These are phyloP conservation scores for Apis dorsata DNA, from an alignment of 1,140 invertebrate genomes.

Conservation along the genomic window DNA sequence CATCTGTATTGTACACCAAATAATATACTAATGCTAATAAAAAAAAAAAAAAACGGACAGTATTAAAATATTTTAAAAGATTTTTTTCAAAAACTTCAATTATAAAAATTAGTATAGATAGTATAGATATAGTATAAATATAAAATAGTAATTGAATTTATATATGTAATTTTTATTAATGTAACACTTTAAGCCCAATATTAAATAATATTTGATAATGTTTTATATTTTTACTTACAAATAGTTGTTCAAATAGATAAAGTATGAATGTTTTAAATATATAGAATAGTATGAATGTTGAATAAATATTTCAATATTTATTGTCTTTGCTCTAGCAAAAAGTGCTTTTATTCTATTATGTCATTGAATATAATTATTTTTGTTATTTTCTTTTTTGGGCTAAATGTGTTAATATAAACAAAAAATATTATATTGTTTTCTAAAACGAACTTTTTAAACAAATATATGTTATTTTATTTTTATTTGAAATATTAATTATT, in stretches of 20 bases:
- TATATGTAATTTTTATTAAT: neutral
- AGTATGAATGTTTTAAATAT: conserved; percentile 6
- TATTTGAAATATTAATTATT: conserved; percentile 46
- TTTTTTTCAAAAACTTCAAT: neutral
- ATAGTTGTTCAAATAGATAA: conserved; percentile 11
- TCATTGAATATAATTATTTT: neutral
- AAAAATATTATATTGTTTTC: neutral
- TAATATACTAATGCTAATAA: conserved; percentile 30
- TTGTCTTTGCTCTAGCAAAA: conserved; percentile 37
- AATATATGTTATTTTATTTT: conserved; percentile 5
- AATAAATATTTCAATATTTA: conserved; percentile 35
- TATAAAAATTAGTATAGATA: conserved; percentile 13
- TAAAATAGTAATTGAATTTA: conserved; percentile 10
- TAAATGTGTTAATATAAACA: conserved; percentile 42
- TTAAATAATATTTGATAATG: conserved; percentile 2
- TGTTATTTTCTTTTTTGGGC: conserved; percentile 4
- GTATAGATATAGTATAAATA: too few species aligned
- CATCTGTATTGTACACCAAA: conserved; percentile 45
- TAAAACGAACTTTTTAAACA: conserved; percentile 27
- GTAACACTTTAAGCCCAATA: conserved; percentile 49
- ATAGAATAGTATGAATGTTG: conserved; percentile 19
- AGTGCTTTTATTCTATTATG: conserved; percentile 4
- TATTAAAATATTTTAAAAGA: conserved; percentile 1
- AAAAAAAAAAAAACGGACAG: conserved; percentile 16
- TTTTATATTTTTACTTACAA: conserved; percentile 42